Evolutionary conservation across 2,113 vertebrate genomes (phyloP), one percentile per base, ranked within the genome.

Genomic region (Galbula dea): DNA sequence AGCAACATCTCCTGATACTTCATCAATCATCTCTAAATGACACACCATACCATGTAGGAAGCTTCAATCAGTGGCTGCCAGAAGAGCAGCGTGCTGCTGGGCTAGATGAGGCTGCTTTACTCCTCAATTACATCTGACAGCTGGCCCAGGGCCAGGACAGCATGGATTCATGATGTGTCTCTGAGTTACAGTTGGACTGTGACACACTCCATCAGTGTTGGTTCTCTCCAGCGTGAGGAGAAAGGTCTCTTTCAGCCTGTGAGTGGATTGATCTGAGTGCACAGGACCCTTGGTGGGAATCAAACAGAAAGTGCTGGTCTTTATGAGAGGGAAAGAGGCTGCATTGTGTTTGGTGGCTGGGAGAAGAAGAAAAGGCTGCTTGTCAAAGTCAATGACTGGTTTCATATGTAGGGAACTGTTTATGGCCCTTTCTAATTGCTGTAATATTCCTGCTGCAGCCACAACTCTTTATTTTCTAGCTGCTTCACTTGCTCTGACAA

Each of bases 361-460:
- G 63, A 63, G 73, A 24, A 39, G 52, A 86, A 90, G 88, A 95
- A 94, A 78, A 75, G 93, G 63, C 61, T 15, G 75, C 93, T 95
- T 96, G 95, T 89, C 96, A 95, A 79, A 87, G 49, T 59, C 95
- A 86, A 79, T 89, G 96, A 96, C 89, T 17, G 6, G 87, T 94
- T 95, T 78, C 90, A 79, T 43, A 71, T 54, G 34, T 29, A 83
- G 90, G 80, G 80, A 94, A 72, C 83, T 93, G 93, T 94, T 97
- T 91, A 90, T 81, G 92, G 95, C 83, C 83, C 67, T 83, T 63
- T 73, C 88, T 97, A 96, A 97, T 96, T 96, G 97, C 95, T 71
- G 89, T 82, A 81, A 95, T 91, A 93, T 95, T 84, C 95, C 87
- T 90, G 68, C 23, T n/a, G 71, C 95, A 73, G 91, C 85, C 95